phyloP scores from a whole-genome alignment of 2,888 invertebrate genomes.

The Drosophila atripex region DNA sequence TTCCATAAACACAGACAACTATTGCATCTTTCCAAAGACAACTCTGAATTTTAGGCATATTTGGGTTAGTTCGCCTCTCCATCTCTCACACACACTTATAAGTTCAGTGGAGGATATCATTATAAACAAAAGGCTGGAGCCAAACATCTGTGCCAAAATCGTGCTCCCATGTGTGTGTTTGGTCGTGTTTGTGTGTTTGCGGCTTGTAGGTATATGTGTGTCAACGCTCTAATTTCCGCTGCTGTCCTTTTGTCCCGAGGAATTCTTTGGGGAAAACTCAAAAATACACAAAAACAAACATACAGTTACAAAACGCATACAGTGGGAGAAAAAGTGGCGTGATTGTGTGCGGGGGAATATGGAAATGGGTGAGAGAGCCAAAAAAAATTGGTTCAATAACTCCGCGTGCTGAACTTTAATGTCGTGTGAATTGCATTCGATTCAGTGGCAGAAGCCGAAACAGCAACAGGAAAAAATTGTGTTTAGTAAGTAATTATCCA shows the following conservation, averaged over 20 bases:
- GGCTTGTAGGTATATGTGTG: conserved; percentile 19
- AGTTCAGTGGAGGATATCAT: conserved; percentile 19
- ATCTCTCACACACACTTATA: neutral
- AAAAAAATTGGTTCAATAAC: conserved; percentile 20
- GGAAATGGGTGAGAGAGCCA: neutral
- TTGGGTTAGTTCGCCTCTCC: conserved; percentile 22
- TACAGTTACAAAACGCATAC: neutral
- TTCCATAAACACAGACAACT: neutral
- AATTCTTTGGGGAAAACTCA: conserved; percentile 2
- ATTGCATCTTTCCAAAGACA: conserved; percentile 19
- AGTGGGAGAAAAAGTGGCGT: neutral
- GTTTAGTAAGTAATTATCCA: conserved; percentile 49
- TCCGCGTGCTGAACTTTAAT: conserved; percentile 36
- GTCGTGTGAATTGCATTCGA: conserved; percentile 45
- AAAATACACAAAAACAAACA: neutral
- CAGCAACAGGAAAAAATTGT: conserved; percentile 53
- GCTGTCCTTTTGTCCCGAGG: conserved; percentile 11
- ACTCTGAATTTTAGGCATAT: conserved; percentile 21
- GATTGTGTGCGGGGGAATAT: neutral
- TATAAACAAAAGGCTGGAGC: conserved; percentile 28
- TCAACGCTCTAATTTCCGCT: conserved; percentile 36
- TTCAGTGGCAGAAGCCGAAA: conserved; percentile 18
- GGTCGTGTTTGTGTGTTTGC: conserved; percentile 11
- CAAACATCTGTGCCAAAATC: conserved; percentile 38
- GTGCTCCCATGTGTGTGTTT: conserved; percentile 28